Evolutionary conservation across 2,797 vertebrate genomes (phyloP).

Genomic region (Pseudopleuronectes americanus): DNA sequence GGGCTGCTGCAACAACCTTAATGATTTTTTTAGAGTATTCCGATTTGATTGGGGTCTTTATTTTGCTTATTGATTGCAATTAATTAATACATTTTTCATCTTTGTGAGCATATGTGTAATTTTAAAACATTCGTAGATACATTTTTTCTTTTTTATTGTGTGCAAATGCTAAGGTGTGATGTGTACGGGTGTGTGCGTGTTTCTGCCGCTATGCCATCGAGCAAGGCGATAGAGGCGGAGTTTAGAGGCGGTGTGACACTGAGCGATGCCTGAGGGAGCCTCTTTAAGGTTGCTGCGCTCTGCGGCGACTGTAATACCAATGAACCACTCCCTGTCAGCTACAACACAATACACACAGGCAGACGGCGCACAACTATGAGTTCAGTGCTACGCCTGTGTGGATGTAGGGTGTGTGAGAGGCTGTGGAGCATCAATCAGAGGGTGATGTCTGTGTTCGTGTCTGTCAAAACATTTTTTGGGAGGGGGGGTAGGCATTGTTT

Average conservation of each 20-base stretch:
- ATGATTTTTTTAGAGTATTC: neutral
- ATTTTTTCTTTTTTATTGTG: neutral
- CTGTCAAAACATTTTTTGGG: conserved; percentile 17
- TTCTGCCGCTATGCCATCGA: neutral
- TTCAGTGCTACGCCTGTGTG: conserved; percentile 32
- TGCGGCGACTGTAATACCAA: conserved; percentile 63
- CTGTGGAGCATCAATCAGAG: conserved; percentile 25
- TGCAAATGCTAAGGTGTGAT: neutral
- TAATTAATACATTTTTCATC: neutral
- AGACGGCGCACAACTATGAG: conserved; percentile 32
- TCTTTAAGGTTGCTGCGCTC: conserved; percentile 64
- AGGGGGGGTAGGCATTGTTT: conserved; percentile 16
- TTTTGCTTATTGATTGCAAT: neutral
- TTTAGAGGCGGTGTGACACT: conserved; percentile 43
- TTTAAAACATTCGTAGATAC: neutral
- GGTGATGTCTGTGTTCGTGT: conserved; percentile 8
- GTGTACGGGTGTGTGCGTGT: neutral
- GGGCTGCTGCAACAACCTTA: neutral
- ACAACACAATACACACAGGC: conserved; percentile 44
- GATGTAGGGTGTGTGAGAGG: conserved; percentile 3
- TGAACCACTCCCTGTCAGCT: conserved; percentile 75
- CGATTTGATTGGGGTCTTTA: neutral
- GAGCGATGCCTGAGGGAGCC: conserved; percentile 57
- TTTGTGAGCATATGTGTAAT: neutral
- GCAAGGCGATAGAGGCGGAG: conserved; percentile 25